Conservation (phyloP, 2,797 vertebrate genomes). For the Malurus leucopterus region DNA sequence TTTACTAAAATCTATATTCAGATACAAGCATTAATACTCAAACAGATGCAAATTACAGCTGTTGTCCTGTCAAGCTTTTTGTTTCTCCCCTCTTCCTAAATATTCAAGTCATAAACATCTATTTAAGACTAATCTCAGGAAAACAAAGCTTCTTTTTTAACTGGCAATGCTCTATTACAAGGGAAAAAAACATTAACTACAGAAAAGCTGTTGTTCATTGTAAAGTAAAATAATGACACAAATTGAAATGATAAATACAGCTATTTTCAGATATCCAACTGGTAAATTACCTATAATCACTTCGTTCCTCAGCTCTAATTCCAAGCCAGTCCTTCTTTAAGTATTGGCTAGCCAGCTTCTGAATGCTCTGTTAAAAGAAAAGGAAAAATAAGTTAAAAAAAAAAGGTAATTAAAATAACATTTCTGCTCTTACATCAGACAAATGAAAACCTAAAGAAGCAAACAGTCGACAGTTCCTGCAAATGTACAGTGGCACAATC, state of each 20-base stretch:
- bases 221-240: neutral
- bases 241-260: neutral
- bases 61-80: neutral
- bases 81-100: neutral
- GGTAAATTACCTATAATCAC: conserved; percentile 87
- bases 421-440: neutral
- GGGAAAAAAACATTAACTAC: neutral
- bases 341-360: conserved; percentile 95
- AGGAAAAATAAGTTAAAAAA: neutral
- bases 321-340: conserved; percentile 97
- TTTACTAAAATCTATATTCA: neutral
- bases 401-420: neutral
- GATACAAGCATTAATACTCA: neutral
- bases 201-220: neutral
- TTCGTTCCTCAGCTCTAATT: conserved; percentile 88
- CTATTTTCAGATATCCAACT: neutral
- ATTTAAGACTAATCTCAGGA: neutral
- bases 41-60: neutral
- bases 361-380: conserved; percentile 83
- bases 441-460: neutral
- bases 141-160: neutral
- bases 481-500: neutral
- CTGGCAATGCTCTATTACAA: neutral
- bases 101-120: neutral
- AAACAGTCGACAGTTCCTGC: neutral